Evolutionary conservation across 2,113 vertebrate species (phyloP).

Genomic region (Trichechus manatus): DNA sequence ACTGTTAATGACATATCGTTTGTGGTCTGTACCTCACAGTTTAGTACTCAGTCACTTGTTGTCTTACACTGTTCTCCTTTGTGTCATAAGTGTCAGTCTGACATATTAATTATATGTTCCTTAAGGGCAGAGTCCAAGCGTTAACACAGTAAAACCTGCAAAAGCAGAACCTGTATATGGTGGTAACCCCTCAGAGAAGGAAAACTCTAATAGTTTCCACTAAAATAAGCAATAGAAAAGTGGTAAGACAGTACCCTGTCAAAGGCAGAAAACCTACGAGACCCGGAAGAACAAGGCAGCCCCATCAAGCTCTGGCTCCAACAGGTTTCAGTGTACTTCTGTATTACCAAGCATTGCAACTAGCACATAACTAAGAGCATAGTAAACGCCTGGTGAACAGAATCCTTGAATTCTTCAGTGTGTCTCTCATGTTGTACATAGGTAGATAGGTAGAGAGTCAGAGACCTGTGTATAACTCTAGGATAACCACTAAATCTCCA

Average conservation of each 20-base stretch:
- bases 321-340: background rate
- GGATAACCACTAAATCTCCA: background rate
- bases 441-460: background rate
- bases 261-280: background rate
- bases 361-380: background rate
- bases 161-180: background rate
- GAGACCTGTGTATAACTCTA: background rate
- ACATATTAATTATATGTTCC: slow-evolving; percentile 20
- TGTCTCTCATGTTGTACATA: too few relatives aligned
- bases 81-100: background rate
- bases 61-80: background rate
- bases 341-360: background rate
- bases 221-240: background rate
- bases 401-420: background rate
- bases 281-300: background rate
- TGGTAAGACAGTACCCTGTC: background rate
- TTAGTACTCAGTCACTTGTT: slow-evolving; percentile 5
- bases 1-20: background rate
- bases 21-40: background rate
- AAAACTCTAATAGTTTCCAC: background rate
- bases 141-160: background rate
- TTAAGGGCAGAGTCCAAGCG: slow-evolving; percentile 45
- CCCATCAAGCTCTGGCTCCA: background rate
- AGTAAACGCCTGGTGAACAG: background rate
- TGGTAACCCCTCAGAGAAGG: background rate